These are phyloP conservation scores for Diarsia rubi DNA, from an alignment of 2,888 invertebrate species.

Conservation along the genomic window DNA sequence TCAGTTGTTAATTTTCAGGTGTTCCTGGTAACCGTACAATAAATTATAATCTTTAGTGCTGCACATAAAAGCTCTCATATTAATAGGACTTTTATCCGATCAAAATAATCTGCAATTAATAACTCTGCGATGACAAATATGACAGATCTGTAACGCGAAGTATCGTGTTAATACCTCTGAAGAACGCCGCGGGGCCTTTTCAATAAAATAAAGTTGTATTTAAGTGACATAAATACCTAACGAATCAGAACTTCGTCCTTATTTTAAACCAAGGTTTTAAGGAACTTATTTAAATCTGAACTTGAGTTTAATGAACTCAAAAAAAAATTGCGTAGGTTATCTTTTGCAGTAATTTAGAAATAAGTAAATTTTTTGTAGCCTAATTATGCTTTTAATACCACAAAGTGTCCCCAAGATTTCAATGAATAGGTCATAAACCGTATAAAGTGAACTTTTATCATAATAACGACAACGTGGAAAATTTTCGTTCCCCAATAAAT, in stretches of 20 bases:
- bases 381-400: conserved; percentile 29
- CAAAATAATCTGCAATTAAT: conserved; percentile 65
- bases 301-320: conserved; percentile 15
- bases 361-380: conserved; percentile 14
- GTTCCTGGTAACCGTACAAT: background rate
- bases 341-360: background rate
- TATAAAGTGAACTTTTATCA: conserved; percentile 37
- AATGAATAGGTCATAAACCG: conserved; percentile 41
- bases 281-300: conserved; percentile 17
- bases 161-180: conserved; percentile 61
- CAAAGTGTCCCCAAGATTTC: conserved; percentile 2
- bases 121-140: conserved; percentile 62
- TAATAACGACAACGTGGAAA: conserved; percentile 44
- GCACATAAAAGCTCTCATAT: conserved; percentile 4
- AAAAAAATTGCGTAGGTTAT: background rate
- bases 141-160: conserved; percentile 60
- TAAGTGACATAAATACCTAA: conserved; percentile 40
- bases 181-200: conserved; percentile 53
- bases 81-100: conserved; percentile 45
- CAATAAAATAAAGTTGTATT: conserved; percentile 52
- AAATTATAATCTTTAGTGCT: background rate
- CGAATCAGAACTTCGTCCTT: background rate
- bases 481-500: conserved; percentile 50
- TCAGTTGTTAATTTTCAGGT: background rate
- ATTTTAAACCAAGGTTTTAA: conserved; percentile 9